Evolutionary conservation across 2,113 vertebrate genomes (phyloP).

Genomic region (Copsychus sechellarum): DNA sequence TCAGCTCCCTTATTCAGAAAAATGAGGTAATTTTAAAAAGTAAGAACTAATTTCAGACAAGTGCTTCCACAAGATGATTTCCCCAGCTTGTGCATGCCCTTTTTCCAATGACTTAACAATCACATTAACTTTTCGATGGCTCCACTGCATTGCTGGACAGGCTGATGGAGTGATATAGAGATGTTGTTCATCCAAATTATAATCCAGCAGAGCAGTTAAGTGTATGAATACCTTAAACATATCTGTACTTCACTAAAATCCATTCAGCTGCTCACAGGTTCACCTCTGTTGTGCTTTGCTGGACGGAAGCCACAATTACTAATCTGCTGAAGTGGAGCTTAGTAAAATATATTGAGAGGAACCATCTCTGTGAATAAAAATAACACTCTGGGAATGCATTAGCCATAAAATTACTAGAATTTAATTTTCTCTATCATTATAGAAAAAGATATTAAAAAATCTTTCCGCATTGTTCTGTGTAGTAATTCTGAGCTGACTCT

Average conservation of each 20-base stretch:
- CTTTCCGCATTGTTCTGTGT: background rate
- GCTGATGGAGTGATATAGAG: background rate
- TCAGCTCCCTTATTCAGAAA: slow-evolving; percentile 47
- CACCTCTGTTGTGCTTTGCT: background rate
- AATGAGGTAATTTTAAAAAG: slow-evolving; percentile 58
- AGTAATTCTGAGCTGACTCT: background rate
- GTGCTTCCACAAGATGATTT: slow-evolving; percentile 19
- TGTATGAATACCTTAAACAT: background rate
- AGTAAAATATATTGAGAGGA: slow-evolving; percentile 12
- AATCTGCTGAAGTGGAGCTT: background rate
- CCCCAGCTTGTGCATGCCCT: background rate
- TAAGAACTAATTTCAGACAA: slow-evolving; percentile 49
- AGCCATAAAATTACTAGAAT: slow-evolving; percentile 10
- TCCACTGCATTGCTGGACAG: background rate
- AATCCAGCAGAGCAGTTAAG: background rate
- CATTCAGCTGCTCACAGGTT: background rate
- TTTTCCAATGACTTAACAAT: slow-evolving; percentile 40
- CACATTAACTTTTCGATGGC: slow-evolving; percentile 25
- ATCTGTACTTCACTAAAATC: background rate
- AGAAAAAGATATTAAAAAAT: background rate
- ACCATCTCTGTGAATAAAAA: slow-evolving; percentile 1
- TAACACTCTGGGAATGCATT: background rate
- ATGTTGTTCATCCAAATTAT: background rate
- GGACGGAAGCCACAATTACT: background rate
- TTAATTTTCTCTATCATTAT: slow-evolving; percentile 1